Percentiles rank a stretch among this genome's conserved stretches.
phyloP scores from a whole-genome alignment of 2,113 vertebrate genomes.

The Puntigrus tetrazona region DNA sequence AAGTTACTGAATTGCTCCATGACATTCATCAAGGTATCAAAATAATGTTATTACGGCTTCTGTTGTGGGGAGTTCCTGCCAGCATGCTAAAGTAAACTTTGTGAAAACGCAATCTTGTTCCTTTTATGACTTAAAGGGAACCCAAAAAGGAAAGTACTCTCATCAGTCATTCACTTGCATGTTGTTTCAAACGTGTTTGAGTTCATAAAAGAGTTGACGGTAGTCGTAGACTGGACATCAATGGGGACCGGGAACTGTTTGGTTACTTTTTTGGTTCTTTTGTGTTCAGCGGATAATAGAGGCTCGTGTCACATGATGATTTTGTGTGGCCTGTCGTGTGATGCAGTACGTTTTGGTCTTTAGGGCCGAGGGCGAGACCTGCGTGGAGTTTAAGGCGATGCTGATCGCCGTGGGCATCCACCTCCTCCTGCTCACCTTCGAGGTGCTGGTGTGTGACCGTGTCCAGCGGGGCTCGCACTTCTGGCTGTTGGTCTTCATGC shows the following conservation, averaged over 20 bases:
- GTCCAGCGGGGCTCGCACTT: slow-evolving; percentile 88
- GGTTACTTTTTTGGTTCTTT: not conserved
- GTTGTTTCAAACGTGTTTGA: not conserved
- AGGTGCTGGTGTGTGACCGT: slow-evolving; percentile 95
- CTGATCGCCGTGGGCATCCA: slow-evolving; percentile 97
- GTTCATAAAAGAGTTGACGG: not conserved
- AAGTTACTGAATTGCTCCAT: too few species aligned
- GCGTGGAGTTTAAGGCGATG: slow-evolving; percentile 98
- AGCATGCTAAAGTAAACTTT: not conserved
- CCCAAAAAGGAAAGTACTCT: not conserved
- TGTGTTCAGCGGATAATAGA: not conserved
- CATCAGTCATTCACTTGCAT: not conserved
- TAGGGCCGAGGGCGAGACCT: slow-evolving; percentile 97
- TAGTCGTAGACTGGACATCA: too few species aligned
- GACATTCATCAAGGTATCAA: too few species aligned
- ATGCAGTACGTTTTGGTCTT: not conserved
- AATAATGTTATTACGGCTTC: not conserved
- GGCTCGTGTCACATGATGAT: not conserved
- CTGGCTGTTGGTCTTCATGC: slow-evolving; percentile 99
- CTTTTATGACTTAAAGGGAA: not conserved
- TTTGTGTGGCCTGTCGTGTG: not conserved
- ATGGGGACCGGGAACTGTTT: not conserved
- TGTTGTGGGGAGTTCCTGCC: not conserved
- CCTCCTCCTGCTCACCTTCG: slow-evolving; percentile 93
- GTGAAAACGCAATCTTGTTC: not conserved